These are phyloP conservation scores for Auanema freiburgensis DNA, from an alignment of 2,888 invertebrate genomes.

Conservation along the genomic window DNA sequence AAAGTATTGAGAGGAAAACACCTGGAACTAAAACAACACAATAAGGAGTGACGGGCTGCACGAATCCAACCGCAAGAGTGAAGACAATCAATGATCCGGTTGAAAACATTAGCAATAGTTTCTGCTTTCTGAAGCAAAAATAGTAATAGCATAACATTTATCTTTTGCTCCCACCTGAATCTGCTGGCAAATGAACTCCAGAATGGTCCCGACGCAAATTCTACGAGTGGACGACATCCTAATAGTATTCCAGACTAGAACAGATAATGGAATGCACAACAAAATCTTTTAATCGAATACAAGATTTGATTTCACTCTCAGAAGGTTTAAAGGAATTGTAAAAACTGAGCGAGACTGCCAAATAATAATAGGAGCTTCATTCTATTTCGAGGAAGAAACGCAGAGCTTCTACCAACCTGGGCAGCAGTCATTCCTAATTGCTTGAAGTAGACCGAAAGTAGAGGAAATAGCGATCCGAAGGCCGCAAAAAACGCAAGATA, in stretches of 20 bases:
- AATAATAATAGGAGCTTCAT: neutral
- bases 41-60: conserved; percentile 83
- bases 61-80: conserved; percentile 90
- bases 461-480: conserved; percentile 93
- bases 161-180: conserved; percentile 65
- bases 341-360: neutral
- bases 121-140: conserved; percentile 58
- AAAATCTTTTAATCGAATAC: neutral
- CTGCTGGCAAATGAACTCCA: conserved; percentile 94
- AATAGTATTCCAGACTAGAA: conserved; percentile 70
- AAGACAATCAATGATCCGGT: conserved; percentile 93
- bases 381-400: neutral
- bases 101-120: conserved; percentile 82
- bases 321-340: neutral
- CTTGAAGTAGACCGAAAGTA: conserved; percentile 99
- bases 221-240: conserved; percentile 92
- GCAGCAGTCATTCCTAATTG: conserved; percentile 85
- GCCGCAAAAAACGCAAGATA: conserved; percentile 99
- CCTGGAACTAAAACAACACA: conserved; percentile 47
- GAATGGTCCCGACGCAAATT: conserved; percentile 94
- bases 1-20: conserved; percentile 5
- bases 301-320: neutral
- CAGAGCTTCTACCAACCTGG: conserved; percentile 68
- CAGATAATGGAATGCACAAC: neutral
- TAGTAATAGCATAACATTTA: neutral